Evolutionary conservation across 2,797 vertebrate genomes (phyloP), one percentile per base, ranked within the genome.

Genomic region (Halcyon smyrnensis): DNA sequence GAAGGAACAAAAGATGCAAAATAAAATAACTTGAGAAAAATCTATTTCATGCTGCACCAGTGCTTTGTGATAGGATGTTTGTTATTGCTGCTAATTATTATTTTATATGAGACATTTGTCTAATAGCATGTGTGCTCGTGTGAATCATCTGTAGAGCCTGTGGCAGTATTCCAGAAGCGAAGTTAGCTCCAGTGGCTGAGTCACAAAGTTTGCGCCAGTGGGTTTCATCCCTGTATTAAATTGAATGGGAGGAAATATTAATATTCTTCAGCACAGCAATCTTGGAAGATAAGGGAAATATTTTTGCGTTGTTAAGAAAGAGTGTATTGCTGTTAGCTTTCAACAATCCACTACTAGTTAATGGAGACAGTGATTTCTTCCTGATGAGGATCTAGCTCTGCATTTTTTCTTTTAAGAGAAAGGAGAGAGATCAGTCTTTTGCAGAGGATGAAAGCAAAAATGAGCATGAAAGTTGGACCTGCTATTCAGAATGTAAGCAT

Each of bases 21-120:
- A 87, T 76, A 75, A 84, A 74, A 69, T 57, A 41, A 56, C 63
- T 64, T 36, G 45, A 56, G 85, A 67, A 78, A 78, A 81, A 87
- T 81, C 46, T 34, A 20, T 90, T 94, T 84, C 2, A 1, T 83
- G 56, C 67, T 95, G 84, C 80, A 93, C 25, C 28, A 74, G 12
- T 86, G 70, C 83, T 76, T 82, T 87, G 87, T 67, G 63, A 39
- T 76, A 60, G 63, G 77, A 79, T 91, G 78, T 68, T 91, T 84
- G 59, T 89, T 95, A 75, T 78, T 90, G 80, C 85, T 82, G 83
- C 48, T 94, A 84, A 85, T 93, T 93, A 69, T 79, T 96, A 50
- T 93, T 96, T 91, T 90, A 30, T 62, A n/a, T 30, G 73, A 87
- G 51, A 37, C 74, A 74, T 36, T 89, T 92, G 85, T 43, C 80